A percentile compares a stretch with the other conserved stretches of the same genome.
These are phyloP conservation scores for Varanus komodoensis DNA, from an alignment of 2,113 vertebrate species.

Conservation along the genomic window DNA sequence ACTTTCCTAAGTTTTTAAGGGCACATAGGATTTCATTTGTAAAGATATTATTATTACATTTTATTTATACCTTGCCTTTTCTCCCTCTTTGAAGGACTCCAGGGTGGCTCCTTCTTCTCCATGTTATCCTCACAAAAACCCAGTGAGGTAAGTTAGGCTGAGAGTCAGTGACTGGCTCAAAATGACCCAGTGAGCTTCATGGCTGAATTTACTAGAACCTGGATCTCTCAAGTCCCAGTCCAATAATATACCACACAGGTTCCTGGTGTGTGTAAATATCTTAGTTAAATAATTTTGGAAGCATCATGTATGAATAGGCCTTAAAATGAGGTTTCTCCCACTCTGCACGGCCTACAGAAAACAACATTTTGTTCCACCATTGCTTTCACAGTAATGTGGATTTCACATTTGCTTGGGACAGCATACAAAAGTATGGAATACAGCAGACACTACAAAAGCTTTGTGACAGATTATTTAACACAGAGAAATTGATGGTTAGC, in stretches of 20 bases:
- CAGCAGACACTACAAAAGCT: not conserved
- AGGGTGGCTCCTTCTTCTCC: no score
- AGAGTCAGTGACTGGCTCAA: no score
- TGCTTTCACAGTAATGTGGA: fast-evolving
- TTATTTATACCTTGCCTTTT: no score
- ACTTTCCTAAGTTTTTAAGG: not conserved
- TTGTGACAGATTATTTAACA: not conserved
- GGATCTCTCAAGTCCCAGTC: no score
- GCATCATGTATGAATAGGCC: not conserved
- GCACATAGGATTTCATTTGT: not conserved
- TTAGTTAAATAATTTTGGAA: no score
- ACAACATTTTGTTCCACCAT: not conserved
- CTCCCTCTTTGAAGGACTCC: no score
- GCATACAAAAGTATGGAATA: fast-evolving
- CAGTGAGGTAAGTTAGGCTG: no score
- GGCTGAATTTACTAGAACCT: no score
- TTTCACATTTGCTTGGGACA: not conserved
- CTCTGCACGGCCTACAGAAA: not conserved
- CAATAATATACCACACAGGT: no score
- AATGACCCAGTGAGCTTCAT: no score
- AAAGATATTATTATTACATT: not conserved
- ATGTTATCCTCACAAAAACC: no score
- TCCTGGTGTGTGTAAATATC: no score
- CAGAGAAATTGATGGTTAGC: not conserved
- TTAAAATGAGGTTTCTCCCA: not conserved